Conservation (phyloP, 2,797 vertebrate genomes). For the Phataginus tricuspis region DNA sequence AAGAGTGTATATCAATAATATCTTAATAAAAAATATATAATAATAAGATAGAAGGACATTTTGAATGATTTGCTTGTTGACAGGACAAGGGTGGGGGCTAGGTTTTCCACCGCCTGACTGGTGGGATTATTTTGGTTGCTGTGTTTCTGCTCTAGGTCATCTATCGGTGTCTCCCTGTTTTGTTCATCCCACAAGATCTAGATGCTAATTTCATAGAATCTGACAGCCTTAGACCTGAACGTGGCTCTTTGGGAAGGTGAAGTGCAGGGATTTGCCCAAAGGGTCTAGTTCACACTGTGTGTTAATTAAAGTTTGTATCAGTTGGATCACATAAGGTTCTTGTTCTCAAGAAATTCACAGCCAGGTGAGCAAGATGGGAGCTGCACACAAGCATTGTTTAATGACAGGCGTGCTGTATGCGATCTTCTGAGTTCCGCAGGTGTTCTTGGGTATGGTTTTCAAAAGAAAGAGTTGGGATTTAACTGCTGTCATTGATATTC, state of each 20-base stretch:
- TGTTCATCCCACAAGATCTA: background rate
- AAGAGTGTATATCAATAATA: no score
- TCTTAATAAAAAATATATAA: no score
- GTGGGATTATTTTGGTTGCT: background rate
- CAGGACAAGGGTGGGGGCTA: background rate
- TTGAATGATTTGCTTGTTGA: background rate
- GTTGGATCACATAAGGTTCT: background rate
- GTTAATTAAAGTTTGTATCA: background rate
- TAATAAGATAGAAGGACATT: background rate
- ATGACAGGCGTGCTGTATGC: background rate
- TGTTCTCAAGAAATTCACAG: no score
- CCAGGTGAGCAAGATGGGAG: background rate
- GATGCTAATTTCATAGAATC: background rate
- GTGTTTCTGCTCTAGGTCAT: background rate
- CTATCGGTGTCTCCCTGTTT: background rate
- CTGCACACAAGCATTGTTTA: background rate
- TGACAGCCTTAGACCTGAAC: background rate
- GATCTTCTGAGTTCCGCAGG: background rate
- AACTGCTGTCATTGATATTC: background rate
- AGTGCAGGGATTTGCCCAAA: background rate
- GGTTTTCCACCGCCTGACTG: background rate
- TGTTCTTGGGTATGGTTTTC: background rate
- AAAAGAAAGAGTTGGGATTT: no score
- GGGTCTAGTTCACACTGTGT: background rate
- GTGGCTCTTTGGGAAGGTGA: background rate